phyloP scores from a whole-genome alignment of 2,888 invertebrate genomes.

The Drosophila flavopinicola region DNA sequence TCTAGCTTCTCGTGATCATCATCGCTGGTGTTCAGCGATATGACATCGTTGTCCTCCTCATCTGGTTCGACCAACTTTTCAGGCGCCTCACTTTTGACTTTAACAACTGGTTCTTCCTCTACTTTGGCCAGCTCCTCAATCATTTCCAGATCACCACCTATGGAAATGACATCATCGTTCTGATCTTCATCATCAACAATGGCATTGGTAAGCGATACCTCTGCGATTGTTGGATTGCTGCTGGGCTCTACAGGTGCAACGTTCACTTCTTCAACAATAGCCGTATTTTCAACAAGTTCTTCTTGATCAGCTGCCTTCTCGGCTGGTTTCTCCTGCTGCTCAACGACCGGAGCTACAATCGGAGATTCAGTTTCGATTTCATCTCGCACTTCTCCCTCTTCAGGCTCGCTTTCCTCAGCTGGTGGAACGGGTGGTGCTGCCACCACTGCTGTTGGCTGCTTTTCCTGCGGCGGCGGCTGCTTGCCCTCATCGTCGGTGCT shows the following conservation, averaged over 20 bases:
- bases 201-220: conserved; percentile 67
- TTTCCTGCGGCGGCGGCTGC: not conserved
- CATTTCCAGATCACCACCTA: conserved; percentile 83
- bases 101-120: conserved; percentile 39
- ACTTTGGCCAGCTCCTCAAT: conserved; percentile 82
- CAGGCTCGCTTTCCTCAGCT: conserved; percentile 67
- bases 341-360: not conserved
- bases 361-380: conserved; percentile 34
- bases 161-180: conserved; percentile 83
- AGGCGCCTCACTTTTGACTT: conserved; percentile 55
- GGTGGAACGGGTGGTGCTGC: conserved; percentile 34
- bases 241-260: not conserved
- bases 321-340: conserved; percentile 1
- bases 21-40: conserved; percentile 79
- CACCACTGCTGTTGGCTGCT: not conserved
- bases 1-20: conserved; percentile 74
- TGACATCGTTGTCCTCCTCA: conserved; percentile 76
- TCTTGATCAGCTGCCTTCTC: not conserved
- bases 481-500: conserved; percentile 84
- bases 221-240: not conserved
- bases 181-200: conserved; percentile 83
- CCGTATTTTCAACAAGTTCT: conserved; percentile 5
- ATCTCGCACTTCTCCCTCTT: conserved; percentile 66
- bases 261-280: not conserved
- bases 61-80: conserved; percentile 22